Conservation (phyloP, 1,140 invertebrate genomes). For the Campoletis sonorensis region DNA sequence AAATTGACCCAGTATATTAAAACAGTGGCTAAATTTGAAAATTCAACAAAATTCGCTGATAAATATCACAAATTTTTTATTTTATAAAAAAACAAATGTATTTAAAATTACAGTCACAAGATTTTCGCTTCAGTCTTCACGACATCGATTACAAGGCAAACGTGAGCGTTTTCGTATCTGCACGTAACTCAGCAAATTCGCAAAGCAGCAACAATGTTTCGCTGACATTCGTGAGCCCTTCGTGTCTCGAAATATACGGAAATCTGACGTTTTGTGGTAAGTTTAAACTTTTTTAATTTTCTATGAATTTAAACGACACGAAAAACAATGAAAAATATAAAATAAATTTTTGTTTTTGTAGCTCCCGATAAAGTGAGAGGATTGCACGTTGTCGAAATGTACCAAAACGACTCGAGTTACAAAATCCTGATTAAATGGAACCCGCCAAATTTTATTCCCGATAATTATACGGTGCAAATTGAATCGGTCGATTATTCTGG, state of each 20-base stretch:
- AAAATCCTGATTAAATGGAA: conserved; percentile 70
- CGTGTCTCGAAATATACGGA: conserved; percentile 66
- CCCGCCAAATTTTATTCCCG: conserved; percentile 65
- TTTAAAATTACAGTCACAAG: conserved; percentile 44
- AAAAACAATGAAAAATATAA: neutral
- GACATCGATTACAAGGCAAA: conserved; percentile 60
- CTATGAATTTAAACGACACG: too few relatives aligned
- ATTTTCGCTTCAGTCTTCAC: conserved; percentile 52
- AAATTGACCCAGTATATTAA: too few relatives aligned
- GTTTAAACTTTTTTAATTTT: conserved; percentile 41
- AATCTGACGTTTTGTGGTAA: conserved; percentile 69
- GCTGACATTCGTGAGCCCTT: conserved; percentile 62
- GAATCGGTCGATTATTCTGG: conserved; percentile 30
- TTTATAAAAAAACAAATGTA: neutral
- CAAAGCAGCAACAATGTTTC: conserved; percentile 53
- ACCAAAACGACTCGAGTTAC: conserved; percentile 47
- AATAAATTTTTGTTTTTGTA: conserved; percentile 38
- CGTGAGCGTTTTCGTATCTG: conserved; percentile 59
- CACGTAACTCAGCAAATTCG: conserved; percentile 50
- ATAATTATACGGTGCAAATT: conserved; percentile 69
- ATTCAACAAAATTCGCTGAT: neutral
- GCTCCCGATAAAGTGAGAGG: conserved; percentile 65
- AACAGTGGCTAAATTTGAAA: too few relatives aligned
- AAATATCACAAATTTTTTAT: neutral
- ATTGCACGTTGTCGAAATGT: conserved; percentile 38